Conservation (phyloP, 2,797 vertebrate genomes). For the Dipus sagitta region DNA sequence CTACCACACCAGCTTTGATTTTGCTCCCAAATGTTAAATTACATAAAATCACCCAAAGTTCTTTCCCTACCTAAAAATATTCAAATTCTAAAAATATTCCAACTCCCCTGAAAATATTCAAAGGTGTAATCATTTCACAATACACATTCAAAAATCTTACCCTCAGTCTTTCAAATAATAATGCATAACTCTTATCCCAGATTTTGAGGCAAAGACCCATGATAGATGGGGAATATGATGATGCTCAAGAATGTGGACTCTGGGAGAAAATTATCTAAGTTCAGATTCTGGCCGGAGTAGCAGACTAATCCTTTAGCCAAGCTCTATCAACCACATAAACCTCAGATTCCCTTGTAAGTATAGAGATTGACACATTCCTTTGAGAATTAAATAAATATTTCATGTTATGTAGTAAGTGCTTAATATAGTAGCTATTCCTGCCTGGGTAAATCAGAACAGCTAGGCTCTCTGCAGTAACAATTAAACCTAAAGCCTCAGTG, state of each 20-base stretch:
- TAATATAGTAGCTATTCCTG: background rate
- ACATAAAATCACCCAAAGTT: background rate
- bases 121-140: background rate
- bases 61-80: background rate
- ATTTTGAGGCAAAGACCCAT: background rate
- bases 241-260: background rate
- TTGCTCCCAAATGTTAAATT: conserved; percentile 11
- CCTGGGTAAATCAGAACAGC: background rate
- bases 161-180: background rate
- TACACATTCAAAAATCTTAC: background rate
- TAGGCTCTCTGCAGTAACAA: background rate
- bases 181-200: background rate
- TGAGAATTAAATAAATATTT: background rate
- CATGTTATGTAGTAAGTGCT: background rate
- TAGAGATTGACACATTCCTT: background rate
- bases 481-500: background rate
- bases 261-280: background rate
- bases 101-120: background rate
- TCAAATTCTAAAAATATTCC: background rate
- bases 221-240: background rate
- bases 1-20: background rate
- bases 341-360: background rate
- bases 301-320: background rate
- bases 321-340: background rate
- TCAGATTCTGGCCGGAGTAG: background rate